These are phyloP conservation scores for Lutraria rhynchaena DNA, from an alignment of 1,140 invertebrate genomes.

Conservation along the genomic window DNA sequence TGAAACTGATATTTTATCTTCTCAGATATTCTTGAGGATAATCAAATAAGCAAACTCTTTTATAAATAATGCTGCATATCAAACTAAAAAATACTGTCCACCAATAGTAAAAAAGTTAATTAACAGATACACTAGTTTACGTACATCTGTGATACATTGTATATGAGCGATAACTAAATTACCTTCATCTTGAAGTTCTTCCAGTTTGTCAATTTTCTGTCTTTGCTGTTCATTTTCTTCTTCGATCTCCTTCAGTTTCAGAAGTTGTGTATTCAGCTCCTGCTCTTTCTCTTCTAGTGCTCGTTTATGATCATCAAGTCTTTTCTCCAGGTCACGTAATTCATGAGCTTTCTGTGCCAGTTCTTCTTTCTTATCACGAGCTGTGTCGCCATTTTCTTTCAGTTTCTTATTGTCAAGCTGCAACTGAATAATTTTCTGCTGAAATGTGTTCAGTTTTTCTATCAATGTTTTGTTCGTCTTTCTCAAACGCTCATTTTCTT, in stretches of 20 bases:
- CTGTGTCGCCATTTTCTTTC: conserved; percentile 63
- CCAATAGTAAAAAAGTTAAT: neutral
- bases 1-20: too few relatives aligned
- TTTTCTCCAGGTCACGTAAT: conserved; percentile 60
- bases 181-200: conserved; percentile 67
- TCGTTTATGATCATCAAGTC: conserved; percentile 66
- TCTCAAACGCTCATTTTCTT: conserved; percentile 68
- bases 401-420: conserved; percentile 69
- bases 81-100: neutral
- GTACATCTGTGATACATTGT: too few relatives aligned
- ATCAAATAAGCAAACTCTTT: too few relatives aligned
- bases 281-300: conserved; percentile 67
- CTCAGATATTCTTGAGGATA: too few relatives aligned
- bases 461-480: conserved; percentile 69
- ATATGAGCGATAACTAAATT: too few relatives aligned
- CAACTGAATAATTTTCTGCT: conserved; percentile 68
- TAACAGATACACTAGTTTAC: neutral
- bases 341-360: conserved; percentile 62
- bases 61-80: too few relatives aligned
- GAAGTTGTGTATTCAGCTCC: conserved; percentile 66
- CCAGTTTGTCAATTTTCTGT: conserved; percentile 64
- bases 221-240: conserved; percentile 64
- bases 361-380: conserved; percentile 60
- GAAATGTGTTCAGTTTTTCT: conserved; percentile 70
- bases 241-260: conserved; percentile 69